These are phyloP conservation scores for Coenonympha glycerion DNA, from an alignment of 2,888 invertebrate genomes.

Conservation along the genomic window DNA sequence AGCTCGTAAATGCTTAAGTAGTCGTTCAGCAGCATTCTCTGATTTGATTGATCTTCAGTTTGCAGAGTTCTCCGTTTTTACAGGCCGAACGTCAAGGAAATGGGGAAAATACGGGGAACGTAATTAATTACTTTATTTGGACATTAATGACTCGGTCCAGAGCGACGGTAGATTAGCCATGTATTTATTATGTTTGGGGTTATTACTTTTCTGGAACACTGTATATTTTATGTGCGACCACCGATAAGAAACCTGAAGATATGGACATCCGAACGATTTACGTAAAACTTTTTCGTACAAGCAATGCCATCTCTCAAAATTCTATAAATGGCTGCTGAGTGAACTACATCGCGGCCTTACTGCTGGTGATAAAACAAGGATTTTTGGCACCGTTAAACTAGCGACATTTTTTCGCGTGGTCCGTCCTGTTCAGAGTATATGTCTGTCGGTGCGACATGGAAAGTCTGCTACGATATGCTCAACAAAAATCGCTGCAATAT, in stretches of 20 bases:
- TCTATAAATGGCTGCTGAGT: no score
- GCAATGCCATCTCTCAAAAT: no score
- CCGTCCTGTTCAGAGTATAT: no score
- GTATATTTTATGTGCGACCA: constrained; percentile 33
- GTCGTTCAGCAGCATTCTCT: constrained; percentile 51
- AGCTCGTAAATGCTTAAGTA: constrained; percentile 63
- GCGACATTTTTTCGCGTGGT: no score
- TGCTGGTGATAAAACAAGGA: no score
- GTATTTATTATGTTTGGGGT: constrained; percentile 20
- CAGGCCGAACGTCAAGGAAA: constrained; percentile 60
- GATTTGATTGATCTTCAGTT: constrained; percentile 70
- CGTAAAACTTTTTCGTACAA: no score
- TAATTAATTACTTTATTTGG: constrained; percentile 75
- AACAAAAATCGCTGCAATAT: no score
- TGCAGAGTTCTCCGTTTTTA: constrained; percentile 59
- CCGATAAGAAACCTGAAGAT: no score
- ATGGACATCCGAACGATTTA: no score
- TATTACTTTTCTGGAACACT: constrained; percentile 14
- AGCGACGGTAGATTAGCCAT: constrained; percentile 65
- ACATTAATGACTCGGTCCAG: constrained; percentile 71
- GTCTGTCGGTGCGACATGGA: no score
- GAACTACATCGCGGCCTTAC: no score
- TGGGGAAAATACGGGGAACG: constrained; percentile 62
- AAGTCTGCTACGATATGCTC: neutral
- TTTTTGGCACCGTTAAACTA: no score